These are phyloP conservation scores for Koerneria pararmatus DNA, from an alignment of 2,888 invertebrate genomes.

Conservation along the genomic window DNA sequence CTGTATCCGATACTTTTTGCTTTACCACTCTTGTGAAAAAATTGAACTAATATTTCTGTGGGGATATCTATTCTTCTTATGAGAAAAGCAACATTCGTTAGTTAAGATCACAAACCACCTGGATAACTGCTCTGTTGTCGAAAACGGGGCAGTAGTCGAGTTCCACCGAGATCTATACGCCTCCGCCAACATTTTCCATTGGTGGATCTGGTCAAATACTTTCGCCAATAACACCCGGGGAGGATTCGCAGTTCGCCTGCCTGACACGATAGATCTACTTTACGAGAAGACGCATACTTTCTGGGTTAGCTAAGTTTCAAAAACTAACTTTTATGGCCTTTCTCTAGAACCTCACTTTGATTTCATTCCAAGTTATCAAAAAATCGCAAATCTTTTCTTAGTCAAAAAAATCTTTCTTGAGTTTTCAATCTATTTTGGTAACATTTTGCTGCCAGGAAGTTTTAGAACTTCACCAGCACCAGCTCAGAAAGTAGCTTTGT, in stretches of 20 bases:
- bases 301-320: constrained; percentile 30
- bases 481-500: too few relatives aligned
- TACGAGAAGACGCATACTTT: constrained; percentile 44
- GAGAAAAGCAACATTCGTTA: not conserved
- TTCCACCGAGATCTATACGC: constrained; percentile 76
- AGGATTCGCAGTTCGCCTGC: constrained; percentile 82
- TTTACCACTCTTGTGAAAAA: not conserved
- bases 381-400: too few relatives aligned
- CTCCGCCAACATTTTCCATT: constrained; percentile 94
- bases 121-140: constrained; percentile 77
- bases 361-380: too few relatives aligned
- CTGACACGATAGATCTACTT: constrained; percentile 63
- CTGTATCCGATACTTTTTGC: constrained; percentile 1
- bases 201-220: constrained; percentile 66
- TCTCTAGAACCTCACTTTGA: not conserved
- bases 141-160: constrained; percentile 76
- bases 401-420: too few relatives aligned
- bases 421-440: too few relatives aligned
- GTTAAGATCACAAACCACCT: constrained; percentile 76
- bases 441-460: too few relatives aligned
- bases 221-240: constrained; percentile 80
- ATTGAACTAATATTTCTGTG: not conserved
- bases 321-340: not conserved
- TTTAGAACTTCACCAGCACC: too few relatives aligned
- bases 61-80: not conserved